Base-by-base conservation (phyloP, 2,797 vertebrate species). In the Hirundo rustica region DNA sequence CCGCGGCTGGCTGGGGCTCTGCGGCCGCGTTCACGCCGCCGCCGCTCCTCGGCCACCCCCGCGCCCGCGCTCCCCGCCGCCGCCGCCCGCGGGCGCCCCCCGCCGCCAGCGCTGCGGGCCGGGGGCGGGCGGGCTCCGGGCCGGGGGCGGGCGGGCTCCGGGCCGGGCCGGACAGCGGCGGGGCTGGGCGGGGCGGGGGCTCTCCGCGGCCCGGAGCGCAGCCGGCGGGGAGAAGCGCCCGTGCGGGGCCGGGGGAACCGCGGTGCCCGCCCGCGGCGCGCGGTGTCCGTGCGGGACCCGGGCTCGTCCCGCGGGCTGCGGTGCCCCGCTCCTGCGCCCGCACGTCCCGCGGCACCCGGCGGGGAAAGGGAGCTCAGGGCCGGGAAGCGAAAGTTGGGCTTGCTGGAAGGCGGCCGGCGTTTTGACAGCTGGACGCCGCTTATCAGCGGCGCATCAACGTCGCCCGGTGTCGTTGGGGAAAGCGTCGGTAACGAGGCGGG, bases 61-160 rank as follows among this genome's bases (percentile, higher is more conserved):
- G 74, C 88, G 82, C 82, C 62, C 74, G 75, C 83, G 83, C 89
- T 86, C 70, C 70, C 62, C 76, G 89, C 76, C 76, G 70, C 89
- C 77, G 74, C 87, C 71, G 70, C 66, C 66, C 68, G 68, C 68
- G 68, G 68, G 67, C 67, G 67, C 67, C 68, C 68, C 67, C 68
- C 84, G 77, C 84, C 71, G 83, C 84, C 40, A 38, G 75, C 55
- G 34, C 64, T 65, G 65, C 42, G 78, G 65, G 48, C 72, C 83
- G 64, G 83, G 64, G 27, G 36, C 42, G 48, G 55, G 57, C 58
- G 25, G 57, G 25, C n/a, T 34, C 42, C 42, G 45, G 13, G 10
- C 36, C 58, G 25, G 36, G 36, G n/a, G n/a, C n/a, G n/a, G n/a
- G n/a, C n/a, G n/a, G n/a, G n/a, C n/a, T n/a, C 36, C 36, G 36